Conservation (phyloP, 2,888 invertebrate species). For the Beris morrisii region DNA sequence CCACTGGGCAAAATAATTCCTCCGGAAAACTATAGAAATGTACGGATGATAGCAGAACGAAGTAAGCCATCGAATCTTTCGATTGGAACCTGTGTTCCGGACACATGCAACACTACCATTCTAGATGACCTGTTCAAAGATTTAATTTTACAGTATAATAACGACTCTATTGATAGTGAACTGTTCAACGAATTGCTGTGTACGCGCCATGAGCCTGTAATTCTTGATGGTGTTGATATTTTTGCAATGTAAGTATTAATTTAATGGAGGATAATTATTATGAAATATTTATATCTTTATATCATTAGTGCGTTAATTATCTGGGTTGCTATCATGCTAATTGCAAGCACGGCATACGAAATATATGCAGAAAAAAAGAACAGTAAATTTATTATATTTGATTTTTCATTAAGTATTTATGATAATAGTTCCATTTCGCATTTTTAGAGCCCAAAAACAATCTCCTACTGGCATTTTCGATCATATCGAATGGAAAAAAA, state of each 20-base stretch:
- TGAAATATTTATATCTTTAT: neutral
- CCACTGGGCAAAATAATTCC: constrained; percentile 44
- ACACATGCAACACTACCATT: constrained; percentile 46
- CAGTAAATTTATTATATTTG: neutral
- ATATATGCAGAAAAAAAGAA: neutral
- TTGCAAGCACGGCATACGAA: constrained; percentile 10
- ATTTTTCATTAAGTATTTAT: too few species aligned
- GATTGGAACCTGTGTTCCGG: constrained; percentile 53
- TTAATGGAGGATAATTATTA: too few species aligned
- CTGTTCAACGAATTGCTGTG: constrained; percentile 46
- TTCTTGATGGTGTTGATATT: constrained; percentile 13
- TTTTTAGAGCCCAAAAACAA: constrained; percentile 42
- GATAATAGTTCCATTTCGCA: neutral
- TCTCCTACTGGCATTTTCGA: constrained; percentile 52
- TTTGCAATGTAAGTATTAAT: constrained; percentile 17
- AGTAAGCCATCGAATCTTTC: constrained; percentile 45
- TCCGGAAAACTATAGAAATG: neutral
- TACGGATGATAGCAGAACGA: neutral
- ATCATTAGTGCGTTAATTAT: constrained; percentile 45
- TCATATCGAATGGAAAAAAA: constrained; percentile 55
- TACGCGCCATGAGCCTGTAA: neutral
- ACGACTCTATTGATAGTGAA: constrained; percentile 24
- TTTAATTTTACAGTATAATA: constrained; percentile 41
- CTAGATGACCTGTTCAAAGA: constrained; percentile 45
- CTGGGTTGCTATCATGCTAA: neutral